Base-by-base conservation (phyloP, 2,888 invertebrate genomes). In the Drosophila dives region DNA sequence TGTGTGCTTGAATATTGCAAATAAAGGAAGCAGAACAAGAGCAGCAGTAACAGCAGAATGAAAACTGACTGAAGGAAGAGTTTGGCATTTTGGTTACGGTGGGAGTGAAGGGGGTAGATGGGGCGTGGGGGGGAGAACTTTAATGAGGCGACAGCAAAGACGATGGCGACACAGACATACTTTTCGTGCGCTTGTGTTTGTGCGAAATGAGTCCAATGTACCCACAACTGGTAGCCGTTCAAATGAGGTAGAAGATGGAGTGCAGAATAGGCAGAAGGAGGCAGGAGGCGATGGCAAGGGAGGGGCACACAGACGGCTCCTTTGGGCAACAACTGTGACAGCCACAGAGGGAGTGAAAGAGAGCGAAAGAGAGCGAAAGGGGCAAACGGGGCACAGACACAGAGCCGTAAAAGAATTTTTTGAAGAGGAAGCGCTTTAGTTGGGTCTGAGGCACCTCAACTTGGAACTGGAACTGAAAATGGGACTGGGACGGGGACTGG, bases 1-100 rank as follows among this genome's bases (percentile, higher is more conserved):
- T 67, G 63, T 58, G 63, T 51, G 69, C 61, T 50, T 80, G 73
- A 81, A 77, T 79, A 79, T 77, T 77, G 87, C 83, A 81, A 81
- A 87, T 88, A 81, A 86, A 86, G 90, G 89, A 86, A 89, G 83
- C 86, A 88, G 86, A 86, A 86, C 81, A 72, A 80, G 83, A 88
- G 86, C 80, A 80, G 72, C 64, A 72, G 82, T 68, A 75, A 36
- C 32, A 53, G 67, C 75, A 63, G 66, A 68, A 72, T 53, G 53
- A 53, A 53, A 53, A 68, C 72, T 77, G 85, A 81, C 72, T 77
- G 85, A 84, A 86, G 88, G 88, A 89, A 89, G 88, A 86, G 88
- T 89, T 85, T 89, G 84, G 78, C 79, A 77, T 73, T 86, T 85
- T 80, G 29, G 29, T 29, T 40, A 49, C 32, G 26, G 40, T 36